Evolutionary conservation across 2,113 vertebrate species (phyloP).

Genomic region (Thryonomys swinderianus): DNA sequence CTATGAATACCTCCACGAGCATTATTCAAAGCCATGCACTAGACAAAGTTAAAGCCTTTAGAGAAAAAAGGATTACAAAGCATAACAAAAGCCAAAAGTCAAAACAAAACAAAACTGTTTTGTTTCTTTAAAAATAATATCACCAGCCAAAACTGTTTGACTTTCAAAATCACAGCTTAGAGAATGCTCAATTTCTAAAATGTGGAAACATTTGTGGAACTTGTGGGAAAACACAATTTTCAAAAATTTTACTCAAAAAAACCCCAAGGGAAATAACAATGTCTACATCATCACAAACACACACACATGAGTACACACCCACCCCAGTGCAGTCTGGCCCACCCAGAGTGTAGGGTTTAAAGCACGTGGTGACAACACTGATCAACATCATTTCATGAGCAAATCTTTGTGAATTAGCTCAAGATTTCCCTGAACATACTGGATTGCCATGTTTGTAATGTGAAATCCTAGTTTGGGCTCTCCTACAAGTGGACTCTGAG

Average conservation of each 20-base stretch:
- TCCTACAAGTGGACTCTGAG: neutral
- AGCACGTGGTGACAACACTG: conserved; percentile 47
- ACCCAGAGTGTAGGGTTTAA: conserved; percentile 35
- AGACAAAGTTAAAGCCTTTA: conserved; percentile 34
- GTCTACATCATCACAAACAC: conserved; percentile 21
- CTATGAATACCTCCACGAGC: conserved; percentile 5
- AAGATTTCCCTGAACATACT: conserved; percentile 47
- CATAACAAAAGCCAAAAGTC: conserved; percentile 67
- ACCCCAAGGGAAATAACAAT: conserved; percentile 59
- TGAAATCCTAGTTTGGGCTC: neutral
- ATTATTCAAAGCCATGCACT: conserved; percentile 24
- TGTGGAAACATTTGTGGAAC: conserved; percentile 77
- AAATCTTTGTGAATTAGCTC: conserved; percentile 38
- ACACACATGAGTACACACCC: conserved; percentile 4
- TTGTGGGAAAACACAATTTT: conserved; percentile 73
- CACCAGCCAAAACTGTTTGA: conserved; percentile 66
- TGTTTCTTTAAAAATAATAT: conserved; percentile 76
- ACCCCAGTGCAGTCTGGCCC: conserved; percentile 1
- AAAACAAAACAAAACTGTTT: conserved; percentile 71
- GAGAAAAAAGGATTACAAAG: conserved; percentile 51
- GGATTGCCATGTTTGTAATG: conserved; percentile 21
- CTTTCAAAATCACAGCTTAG: conserved; percentile 72
- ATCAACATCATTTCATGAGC: conserved; percentile 27
- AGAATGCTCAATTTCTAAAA: conserved; percentile 70
- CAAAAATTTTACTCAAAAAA: conserved; percentile 64